Evolutionary conservation across 2,113 vertebrate species (phyloP), one percentile per base, ranked within the genome.

Genomic region (Pollachius pollachius): DNA sequence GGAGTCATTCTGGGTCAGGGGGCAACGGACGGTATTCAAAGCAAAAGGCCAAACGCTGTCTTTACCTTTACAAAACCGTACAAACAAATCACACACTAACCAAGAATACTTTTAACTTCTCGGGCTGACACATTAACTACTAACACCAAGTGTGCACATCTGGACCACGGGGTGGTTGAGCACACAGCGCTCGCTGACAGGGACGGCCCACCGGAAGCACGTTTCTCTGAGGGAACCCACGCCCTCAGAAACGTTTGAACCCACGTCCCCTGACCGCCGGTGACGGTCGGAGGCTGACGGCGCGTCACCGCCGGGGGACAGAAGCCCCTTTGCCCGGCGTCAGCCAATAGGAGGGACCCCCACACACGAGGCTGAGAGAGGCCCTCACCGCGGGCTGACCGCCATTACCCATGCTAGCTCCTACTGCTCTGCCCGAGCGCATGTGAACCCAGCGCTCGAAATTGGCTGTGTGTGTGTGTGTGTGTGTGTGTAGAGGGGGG

Each of bases 331-430:
- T 84, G 89, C 84, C 81, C 73, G 80, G 58, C 23, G 69, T 81
- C 71, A 74, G 82, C 87, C 88, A 86, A 80, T 87, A 85, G 85
- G 82, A 80, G 64, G 76, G 87, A 48, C 85, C 80, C 57, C 87
- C 77, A 78, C 72, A 63, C 84, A 76, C 41, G 41, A 84, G 87
- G 85, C 82, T 82, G 88, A 85, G 85, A 69, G 74, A 37, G 21
- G 21, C 21, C 41, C 86, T 86, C 85, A 91, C 89, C 90, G 82
- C 90, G 89, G 81, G 70, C 87, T 82, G 83, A 64, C 78, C 81
- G 83, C 85, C 87, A 90, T 90, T 90, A 92, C 87, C 74, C 74
- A 48, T 69, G 79, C 87, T 81, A 83, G 87, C 85, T 85, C 84
- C 86, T 83, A 78, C 74, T 30, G 77, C 85, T 77, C 76, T 52